Conservation (phyloP, 2,797 vertebrate genomes). For the Parauchenoglanis punctatus region DNA sequence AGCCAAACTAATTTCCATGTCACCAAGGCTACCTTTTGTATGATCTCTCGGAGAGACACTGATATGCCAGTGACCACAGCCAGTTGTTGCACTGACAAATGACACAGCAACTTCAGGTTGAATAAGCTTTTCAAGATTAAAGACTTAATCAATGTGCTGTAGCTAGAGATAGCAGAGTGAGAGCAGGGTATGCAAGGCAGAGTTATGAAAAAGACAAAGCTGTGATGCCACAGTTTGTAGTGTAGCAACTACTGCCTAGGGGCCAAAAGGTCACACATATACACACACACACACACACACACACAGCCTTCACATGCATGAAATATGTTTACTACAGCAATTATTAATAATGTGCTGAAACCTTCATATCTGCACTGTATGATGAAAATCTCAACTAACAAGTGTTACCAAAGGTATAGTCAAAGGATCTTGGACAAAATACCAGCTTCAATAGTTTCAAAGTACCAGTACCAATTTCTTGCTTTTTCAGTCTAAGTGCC, state of each 20-base stretch:
- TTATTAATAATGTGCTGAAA: not conserved
- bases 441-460: not conserved
- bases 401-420: not conserved
- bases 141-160: slow-evolving; percentile 7
- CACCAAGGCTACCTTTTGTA: slow-evolving; percentile 50
- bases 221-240: slow-evolving; percentile 20
- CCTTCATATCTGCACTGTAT: not conserved
- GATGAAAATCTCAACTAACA: not conserved
- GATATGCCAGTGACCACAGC: slow-evolving; percentile 45
- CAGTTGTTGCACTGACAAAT: slow-evolving; percentile 59
- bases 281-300: not conserved
- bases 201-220: slow-evolving; percentile 10
- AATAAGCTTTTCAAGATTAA: slow-evolving; percentile 57
- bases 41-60: slow-evolving; percentile 34
- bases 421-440: not conserved
- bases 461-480: not conserved
- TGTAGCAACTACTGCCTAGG: slow-evolving; percentile 24
- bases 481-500: slow-evolving; percentile 12
- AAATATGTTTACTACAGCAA: not conserved
- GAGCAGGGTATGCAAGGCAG: slow-evolving; percentile 20
- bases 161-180: not conserved
- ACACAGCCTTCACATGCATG: not conserved
- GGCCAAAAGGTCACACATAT: slow-evolving; percentile 19
- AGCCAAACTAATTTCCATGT: slow-evolving; percentile 70
- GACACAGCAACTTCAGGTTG: slow-evolving; percentile 57